Evolutionary conservation across 2,113 vertebrate genomes (phyloP).

Genomic region (Mesocricetus auratus): DNA sequence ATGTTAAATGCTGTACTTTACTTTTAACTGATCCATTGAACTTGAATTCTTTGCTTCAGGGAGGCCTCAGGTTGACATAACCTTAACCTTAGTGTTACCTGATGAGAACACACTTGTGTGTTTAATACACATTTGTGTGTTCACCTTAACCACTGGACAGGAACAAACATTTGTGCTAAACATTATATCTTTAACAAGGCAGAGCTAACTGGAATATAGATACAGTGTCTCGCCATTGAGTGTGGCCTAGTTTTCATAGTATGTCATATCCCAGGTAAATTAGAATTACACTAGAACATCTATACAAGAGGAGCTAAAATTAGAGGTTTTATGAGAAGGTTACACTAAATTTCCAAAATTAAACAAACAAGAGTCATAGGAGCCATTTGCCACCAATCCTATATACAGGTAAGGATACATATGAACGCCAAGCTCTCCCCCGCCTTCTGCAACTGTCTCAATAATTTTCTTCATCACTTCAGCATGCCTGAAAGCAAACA

Average conservation of each 20-base stretch:
- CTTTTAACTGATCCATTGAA: constrained; percentile 43
- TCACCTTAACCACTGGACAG: constrained; percentile 26
- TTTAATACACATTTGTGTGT: background rate
- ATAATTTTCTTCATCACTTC: constrained; percentile 99
- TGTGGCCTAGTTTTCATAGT: background rate
- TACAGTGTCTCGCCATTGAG: background rate
- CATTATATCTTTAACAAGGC: constrained; percentile 25
- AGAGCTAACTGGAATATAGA: background rate
- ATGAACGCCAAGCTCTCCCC: constrained; percentile 98
- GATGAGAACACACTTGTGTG: background rate
- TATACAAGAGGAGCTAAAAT: background rate
- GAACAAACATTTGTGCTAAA: constrained; percentile 41
- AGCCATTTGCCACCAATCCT: background rate
- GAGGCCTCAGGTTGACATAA: background rate
- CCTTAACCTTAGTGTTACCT: constrained; percentile 17
- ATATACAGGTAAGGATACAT: constrained; percentile 95
- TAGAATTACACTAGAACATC: constrained; percentile 16
- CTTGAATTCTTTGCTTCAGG: constrained; percentile 42
- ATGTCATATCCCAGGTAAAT: constrained; percentile 34
- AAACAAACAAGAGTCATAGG: background rate
- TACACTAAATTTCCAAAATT: constrained; percentile 26
- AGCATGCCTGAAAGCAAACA: constrained; percentile 92
- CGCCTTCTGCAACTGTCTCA: constrained; percentile 98
- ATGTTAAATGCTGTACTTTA: constrained; percentile 11
- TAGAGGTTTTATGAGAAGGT: background rate